Evolutionary conservation across 2,888 invertebrate species (phyloP).

Genomic region (Microplitis deprimator): DNA sequence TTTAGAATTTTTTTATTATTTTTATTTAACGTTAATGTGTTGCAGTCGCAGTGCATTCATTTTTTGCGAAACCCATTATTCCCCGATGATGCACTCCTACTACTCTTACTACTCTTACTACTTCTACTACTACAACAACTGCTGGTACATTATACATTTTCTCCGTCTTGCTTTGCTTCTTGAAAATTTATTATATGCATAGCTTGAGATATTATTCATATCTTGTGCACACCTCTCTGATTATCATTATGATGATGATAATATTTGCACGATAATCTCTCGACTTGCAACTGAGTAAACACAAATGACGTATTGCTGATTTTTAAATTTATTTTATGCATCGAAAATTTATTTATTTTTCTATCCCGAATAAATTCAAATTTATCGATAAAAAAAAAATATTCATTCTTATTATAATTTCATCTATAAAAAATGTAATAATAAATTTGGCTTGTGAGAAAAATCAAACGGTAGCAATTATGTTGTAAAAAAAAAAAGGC

Average conservation of each 20-base stretch:
- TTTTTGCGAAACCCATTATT: background rate
- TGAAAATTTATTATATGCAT: background rate
- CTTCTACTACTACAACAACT: too few species aligned
- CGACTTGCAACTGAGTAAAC: conserved; percentile 55
- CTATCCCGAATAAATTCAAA: too few species aligned
- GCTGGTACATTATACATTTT: background rate
- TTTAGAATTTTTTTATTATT: too few species aligned
- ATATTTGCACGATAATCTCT: conserved; percentile 53
- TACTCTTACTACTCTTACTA: background rate
- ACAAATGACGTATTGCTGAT: conserved; percentile 40
- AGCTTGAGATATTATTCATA: conserved; percentile 1
- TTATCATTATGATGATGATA: background rate
- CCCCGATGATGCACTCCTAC: background rate
- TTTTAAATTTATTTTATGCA: conserved; percentile 21
- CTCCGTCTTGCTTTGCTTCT: background rate
- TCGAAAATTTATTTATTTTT: background rate
- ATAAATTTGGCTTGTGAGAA: background rate
- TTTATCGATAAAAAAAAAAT: too few species aligned
- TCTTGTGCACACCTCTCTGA: background rate
- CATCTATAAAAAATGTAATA: background rate
- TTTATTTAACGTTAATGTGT: background rate
- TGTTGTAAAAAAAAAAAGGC: background rate
- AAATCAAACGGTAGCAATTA: background rate
- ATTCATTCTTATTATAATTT: too few species aligned
- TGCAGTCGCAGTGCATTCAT: background rate